Conservation (phyloP, 2,113 vertebrate species). For the Actenoides hombroni region DNA sequence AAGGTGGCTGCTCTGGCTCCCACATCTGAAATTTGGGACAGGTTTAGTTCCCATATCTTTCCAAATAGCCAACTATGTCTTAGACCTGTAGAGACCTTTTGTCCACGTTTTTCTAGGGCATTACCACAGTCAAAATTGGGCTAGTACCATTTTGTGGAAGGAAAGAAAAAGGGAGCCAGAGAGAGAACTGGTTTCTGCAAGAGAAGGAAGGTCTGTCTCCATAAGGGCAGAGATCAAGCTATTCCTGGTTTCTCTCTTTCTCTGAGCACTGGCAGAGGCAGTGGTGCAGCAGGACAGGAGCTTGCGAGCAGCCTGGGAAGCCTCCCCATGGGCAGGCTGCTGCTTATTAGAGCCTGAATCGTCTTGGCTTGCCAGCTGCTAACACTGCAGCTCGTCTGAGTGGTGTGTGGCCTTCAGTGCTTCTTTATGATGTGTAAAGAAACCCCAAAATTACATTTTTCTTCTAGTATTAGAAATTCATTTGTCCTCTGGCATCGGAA, state of each 20-base stretch:
- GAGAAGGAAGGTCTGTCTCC: neutral
- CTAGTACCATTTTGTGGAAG: neutral
- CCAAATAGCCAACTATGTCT: accelerated
- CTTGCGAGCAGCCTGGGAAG: neutral
- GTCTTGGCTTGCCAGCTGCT: neutral
- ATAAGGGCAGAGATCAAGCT: neutral
- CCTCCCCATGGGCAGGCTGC: neutral
- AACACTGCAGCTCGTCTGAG: neutral
- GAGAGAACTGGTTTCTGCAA: neutral
- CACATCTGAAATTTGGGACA: neutral
- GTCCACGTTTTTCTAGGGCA: neutral
- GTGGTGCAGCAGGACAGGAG: neutral
- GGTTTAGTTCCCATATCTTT: neutral
- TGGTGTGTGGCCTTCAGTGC: neutral
- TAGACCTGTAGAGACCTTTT: neutral
- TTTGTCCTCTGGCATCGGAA: neutral
- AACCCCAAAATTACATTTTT: neutral
- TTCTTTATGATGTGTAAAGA: neutral
- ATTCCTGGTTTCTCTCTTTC: neutral
- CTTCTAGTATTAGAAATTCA: constrained; percentile 1
- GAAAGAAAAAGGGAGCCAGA: neutral
- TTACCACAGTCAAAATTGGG: neutral
- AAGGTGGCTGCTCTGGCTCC: neutral
- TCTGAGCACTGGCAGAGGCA: accelerated
- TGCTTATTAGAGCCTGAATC: neutral